phyloP scores from a whole-genome alignment of 2,113 vertebrate species.

The Sclerurus mexicanus region DNA sequence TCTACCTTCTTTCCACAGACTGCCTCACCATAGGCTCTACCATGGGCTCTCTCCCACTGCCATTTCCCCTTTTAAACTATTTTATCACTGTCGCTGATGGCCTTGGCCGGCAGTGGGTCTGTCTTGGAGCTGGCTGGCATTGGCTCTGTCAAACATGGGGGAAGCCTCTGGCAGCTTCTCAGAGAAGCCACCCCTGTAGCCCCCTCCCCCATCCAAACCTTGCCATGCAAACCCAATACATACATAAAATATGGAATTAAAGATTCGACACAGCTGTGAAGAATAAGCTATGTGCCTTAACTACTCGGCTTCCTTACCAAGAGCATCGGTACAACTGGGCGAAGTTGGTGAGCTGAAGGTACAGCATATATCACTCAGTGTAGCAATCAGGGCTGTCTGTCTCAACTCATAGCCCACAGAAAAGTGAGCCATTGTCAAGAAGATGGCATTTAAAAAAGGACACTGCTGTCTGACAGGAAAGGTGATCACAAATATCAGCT shows the following conservation, averaged over 20 bases:
- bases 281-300: background rate
- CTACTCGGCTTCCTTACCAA: background rate
- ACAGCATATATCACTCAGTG: background rate
- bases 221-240: background rate
- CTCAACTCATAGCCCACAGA: background rate
- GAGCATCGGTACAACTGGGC: background rate
- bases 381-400: background rate
- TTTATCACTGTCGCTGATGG: fast-evolving
- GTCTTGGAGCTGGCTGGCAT: background rate
- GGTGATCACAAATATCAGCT: conserved; percentile 8
- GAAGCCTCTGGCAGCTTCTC: background rate
- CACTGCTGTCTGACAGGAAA: background rate
- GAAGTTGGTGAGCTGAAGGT: background rate
- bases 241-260: background rate
- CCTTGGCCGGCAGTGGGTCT: background rate
- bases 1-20: background rate
- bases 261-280: background rate
- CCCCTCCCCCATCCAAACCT: background rate
- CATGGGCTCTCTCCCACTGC: background rate
- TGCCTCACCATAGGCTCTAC: background rate
- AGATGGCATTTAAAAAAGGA: background rate
- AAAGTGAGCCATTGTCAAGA: background rate
- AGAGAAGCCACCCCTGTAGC: background rate
- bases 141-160: background rate
- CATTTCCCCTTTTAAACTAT: fast-evolving